Evolutionary conservation across 2,797 vertebrate species (phyloP).

Genomic region (Apogon hyalosoma): DNA sequence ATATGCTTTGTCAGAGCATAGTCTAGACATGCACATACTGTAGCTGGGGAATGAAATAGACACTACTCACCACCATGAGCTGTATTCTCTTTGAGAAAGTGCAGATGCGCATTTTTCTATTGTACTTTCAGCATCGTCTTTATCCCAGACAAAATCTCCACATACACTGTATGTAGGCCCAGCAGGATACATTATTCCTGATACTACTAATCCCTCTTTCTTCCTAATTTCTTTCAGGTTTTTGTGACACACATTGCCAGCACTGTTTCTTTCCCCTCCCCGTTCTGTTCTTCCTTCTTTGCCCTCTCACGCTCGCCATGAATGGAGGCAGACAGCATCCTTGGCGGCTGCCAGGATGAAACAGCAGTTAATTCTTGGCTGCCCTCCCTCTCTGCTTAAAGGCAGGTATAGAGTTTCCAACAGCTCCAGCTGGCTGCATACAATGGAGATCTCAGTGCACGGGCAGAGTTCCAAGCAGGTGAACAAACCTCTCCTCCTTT

Average conservation of each 20-base stretch:
- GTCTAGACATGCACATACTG: conserved; percentile 42
- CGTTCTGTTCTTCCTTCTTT: conserved; percentile 54
- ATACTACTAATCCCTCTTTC: conserved; percentile 31
- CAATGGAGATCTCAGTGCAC: conserved; percentile 81
- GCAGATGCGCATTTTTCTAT: conserved; percentile 51
- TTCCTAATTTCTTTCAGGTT: conserved; percentile 41
- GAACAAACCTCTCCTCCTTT: conserved; percentile 73
- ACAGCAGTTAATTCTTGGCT: conserved; percentile 87
- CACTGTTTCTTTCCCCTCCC: conserved; percentile 39
- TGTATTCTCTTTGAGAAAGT: conserved; percentile 46
- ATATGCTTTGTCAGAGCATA: conserved; percentile 29
- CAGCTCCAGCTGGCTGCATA: conserved; percentile 84
- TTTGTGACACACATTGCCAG: conserved; percentile 55
- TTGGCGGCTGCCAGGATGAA: conserved; percentile 83
- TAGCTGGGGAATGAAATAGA: conserved; percentile 49
- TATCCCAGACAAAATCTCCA: conserved; percentile 39
- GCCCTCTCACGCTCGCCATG: conserved; percentile 71
- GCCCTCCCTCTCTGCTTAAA: conserved; percentile 84
- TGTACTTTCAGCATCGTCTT: conserved; percentile 36
- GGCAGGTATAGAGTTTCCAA: conserved; percentile 86
- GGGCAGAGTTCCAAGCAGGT: conserved; percentile 81
- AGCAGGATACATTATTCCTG: conserved; percentile 44
- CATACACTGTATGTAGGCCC: conserved; percentile 31
- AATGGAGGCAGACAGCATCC: conserved; percentile 84
- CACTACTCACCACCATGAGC: conserved; percentile 50